Base-by-base conservation (phyloP, 2,113 vertebrate species). In the Nasalis larvatus region DNA sequence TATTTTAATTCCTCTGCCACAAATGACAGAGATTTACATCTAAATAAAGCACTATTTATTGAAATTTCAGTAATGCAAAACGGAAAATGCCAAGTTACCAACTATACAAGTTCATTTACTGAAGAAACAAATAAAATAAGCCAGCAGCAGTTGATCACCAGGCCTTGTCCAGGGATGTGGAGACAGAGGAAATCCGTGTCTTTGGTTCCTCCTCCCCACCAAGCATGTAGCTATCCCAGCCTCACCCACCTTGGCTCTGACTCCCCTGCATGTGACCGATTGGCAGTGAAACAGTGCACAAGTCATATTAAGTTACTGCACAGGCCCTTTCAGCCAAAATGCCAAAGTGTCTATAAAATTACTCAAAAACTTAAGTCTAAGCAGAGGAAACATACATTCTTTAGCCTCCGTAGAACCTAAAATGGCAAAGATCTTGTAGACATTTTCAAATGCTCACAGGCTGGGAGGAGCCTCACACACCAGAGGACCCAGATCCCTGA, bases 1-100 rank as follows among this genome's bases (percentile, higher is more conserved):
- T 87, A 27, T 95, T 86, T 60, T 95, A 90, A 27, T 66, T 68
- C 37, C 94, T 83, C 83, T 81, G 47, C 27, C 86, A 76, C 94
- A 95, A 78, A 58, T 4, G 52, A 95, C 69, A 66, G 47, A 68
- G 8, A 83, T 8, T 45, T 4, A 23, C 73, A 35, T 30, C 1
- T 81, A 45, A 77, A 40, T 6, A 45, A 21, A 30, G 25, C 0
- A 18, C n/a, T 21, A 8, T 32, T 1, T 21, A 30, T 5, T n/a
- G 32, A 83, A 60, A 47, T 63, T 54, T 13, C 58, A 35, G 68
- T 17, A 27, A 37, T 3, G 42, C 78, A 45, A 21, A 47, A 76
- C 2, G 37, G 9, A 4, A 74, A 7, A 12, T 2, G 40, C 20
- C 1, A 13, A 47, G 9, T n/a, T 27, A 42, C 94, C 35, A 77